These are phyloP conservation scores for Motacilla alba DNA, from an alignment of 2,113 vertebrate genomes.

Conservation along the genomic window DNA sequence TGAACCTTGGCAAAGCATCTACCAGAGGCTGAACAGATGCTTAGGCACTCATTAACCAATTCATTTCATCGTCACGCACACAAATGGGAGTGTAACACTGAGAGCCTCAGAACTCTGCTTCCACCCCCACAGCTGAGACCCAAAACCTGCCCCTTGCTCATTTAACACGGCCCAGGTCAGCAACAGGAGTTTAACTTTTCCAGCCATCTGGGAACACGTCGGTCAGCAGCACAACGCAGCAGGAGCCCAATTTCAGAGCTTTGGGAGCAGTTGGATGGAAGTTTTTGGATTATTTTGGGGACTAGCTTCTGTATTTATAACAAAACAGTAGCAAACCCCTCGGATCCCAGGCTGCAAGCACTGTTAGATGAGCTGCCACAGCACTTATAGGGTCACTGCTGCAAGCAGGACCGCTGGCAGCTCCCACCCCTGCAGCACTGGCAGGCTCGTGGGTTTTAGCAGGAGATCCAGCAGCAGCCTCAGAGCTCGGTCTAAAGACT, in stretches of 20 bases:
- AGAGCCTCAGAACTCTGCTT: neutral
- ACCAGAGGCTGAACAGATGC: constrained; percentile 62
- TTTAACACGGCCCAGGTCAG: neutral
- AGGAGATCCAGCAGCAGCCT: neutral
- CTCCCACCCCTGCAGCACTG: neutral
- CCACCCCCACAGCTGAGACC: neutral
- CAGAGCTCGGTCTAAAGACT: neutral
- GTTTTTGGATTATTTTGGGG: neutral
- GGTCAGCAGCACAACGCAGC: neutral
- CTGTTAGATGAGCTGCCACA: neutral
- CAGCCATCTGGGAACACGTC: neutral
- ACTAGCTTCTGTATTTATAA: neutral
- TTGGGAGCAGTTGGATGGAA: neutral
- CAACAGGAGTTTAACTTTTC: neutral
- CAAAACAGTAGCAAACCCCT: neutral
- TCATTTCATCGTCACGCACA: constrained; percentile 46
- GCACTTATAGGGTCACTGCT: neutral
- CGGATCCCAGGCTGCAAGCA: neutral
- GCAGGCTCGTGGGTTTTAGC: neutral
- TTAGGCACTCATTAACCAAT: constrained; percentile 61
- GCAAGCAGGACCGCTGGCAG: neutral
- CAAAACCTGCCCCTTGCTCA: neutral
- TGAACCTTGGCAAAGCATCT: constrained; percentile 58
- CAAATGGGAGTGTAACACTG: constrained; percentile 9
- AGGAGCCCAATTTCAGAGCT: neutral